Evolutionary conservation across 2,113 vertebrate genomes (phyloP).

Genomic region (Lepus timidus): DNA sequence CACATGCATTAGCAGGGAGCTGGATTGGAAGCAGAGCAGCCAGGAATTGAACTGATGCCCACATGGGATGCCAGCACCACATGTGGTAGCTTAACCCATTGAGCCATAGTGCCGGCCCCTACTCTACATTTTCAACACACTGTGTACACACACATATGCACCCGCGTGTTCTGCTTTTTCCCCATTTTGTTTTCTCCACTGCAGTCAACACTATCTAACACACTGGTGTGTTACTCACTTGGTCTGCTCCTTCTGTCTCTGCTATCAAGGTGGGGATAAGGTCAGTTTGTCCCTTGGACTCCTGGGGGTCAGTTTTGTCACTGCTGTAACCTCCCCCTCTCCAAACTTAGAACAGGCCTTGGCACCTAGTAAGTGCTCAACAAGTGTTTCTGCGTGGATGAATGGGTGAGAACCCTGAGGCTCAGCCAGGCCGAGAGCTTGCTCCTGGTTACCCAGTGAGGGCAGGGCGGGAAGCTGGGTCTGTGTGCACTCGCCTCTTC

Average conservation of each 20-base stretch:
- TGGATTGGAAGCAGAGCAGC: too few species aligned
- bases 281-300: neutral
- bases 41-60: too few species aligned
- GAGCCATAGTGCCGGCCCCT: neutral
- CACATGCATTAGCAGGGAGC: too few species aligned
- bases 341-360: neutral
- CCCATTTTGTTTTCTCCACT: neutral
- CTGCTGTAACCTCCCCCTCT: neutral
- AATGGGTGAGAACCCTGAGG: neutral
- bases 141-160: neutral
- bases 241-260: neutral
- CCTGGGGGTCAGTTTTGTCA: neutral
- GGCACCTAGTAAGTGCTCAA: neutral
- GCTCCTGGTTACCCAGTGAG: neutral
- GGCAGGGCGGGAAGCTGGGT: neutral
- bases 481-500: neutral
- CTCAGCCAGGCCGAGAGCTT: neutral
- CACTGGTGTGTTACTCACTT: neutral
- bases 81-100: too few species aligned
- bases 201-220: neutral
- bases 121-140: slow-evolving; percentile 2
- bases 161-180: neutral
- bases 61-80: too few species aligned
- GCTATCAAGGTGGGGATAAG: neutral
- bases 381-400: neutral